Percentiles rank a stretch among this genome's conserved stretches.
phyloP scores from a whole-genome alignment of 2,797 vertebrate genomes.

The Prunella strophiata region DNA sequence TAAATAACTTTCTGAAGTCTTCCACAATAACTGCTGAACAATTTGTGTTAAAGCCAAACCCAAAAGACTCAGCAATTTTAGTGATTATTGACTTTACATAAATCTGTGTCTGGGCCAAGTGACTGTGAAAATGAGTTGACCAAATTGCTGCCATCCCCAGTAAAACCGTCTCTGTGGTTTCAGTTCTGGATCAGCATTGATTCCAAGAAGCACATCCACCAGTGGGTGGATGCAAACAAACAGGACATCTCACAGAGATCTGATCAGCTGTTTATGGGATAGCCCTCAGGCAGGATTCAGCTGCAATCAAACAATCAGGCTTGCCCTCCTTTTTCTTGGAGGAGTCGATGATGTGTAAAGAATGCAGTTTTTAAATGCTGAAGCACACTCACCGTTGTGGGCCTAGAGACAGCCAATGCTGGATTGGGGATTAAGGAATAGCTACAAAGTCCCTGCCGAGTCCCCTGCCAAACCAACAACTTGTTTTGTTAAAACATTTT shows the following conservation, averaged over 20 bases:
- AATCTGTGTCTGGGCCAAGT: background rate
- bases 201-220: background rate
- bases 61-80: background rate
- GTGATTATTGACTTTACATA: background rate
- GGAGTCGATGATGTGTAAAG: background rate
- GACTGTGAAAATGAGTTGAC: background rate
- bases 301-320: background rate
- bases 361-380: background rate
- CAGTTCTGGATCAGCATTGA: background rate
- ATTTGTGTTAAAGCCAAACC: background rate
- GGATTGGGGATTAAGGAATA: background rate
- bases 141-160: background rate
- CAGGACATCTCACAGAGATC: background rate
- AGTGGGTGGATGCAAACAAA: background rate
- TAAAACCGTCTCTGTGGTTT: background rate
- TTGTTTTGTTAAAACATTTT: conserved; percentile 32
- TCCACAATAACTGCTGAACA: background rate
- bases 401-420: background rate
- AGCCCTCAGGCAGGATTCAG: background rate
- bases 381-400: background rate
- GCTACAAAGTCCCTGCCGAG: background rate
- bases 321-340: background rate
- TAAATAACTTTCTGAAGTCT: background rate
- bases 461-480: background rate
- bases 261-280: background rate